Evolutionary conservation across 2,797 vertebrate genomes (phyloP), one percentile per base, ranked within the genome.

Genomic region (Prunella strophiata): DNA sequence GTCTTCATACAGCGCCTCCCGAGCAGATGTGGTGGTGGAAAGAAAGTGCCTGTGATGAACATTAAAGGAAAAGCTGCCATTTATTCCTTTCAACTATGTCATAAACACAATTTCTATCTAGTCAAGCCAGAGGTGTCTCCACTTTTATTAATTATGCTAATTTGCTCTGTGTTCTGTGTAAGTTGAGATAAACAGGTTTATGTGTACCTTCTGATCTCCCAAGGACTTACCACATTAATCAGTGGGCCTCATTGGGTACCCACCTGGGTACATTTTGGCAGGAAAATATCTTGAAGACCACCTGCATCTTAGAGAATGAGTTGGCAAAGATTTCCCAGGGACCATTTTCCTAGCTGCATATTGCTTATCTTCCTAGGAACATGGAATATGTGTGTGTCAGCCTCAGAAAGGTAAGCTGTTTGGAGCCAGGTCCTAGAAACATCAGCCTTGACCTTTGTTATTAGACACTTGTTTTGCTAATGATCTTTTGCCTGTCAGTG

Each of bases 231-330:
- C 65, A 10, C 15, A 17, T 50, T 62, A 38, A 57, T 80, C 40
- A 40, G 2, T 18, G 58, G 32, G 27, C 16, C 18, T 51, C 0
- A 0, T 3, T 86, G 67, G 52, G 34, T 50, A 43, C 34, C 10
- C 36, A 70, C 19, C 36, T 75, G 38, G 42, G 59, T 48, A 57
- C 3, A 2, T 70, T 74, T 57, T 77, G 50, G 27, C 34, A 54
- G 75, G 26, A 85, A 68, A 80, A 71, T n/a, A 54, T 6, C 36
- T 43, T 38, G 15, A 62, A 59, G 18, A 51, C 5, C 40, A 73
- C 16, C 9, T 66, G n/a, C 19, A 65, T 58, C 29, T 71, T 57
- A 67, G 77, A 70, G 13, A 85, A 57, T 9, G 11, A 43, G 14
- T 61, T 71, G 47, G 38, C 13, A 67, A 61, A 85, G 52, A 13